Conservation (phyloP, 2,888 invertebrate species). For the Copidosoma aretas region DNA sequence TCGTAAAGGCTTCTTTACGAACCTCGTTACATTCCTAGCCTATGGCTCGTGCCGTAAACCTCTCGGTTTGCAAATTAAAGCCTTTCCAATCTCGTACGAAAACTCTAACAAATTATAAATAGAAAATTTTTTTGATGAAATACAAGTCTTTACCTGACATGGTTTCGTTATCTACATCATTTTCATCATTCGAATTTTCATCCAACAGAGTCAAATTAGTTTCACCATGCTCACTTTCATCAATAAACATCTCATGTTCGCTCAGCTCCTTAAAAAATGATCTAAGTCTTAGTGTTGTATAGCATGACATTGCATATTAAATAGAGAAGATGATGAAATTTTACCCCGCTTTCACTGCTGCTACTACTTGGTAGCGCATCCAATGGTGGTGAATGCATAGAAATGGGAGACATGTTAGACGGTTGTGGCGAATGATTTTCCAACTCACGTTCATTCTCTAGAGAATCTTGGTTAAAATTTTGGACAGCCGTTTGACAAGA, state of each 20-base stretch:
- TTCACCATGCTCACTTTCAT: conserved; percentile 65
- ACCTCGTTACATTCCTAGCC: too few relatives aligned
- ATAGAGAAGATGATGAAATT: not conserved
- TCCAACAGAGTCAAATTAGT: conserved; percentile 67
- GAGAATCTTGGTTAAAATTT: conserved; percentile 43
- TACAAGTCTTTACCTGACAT: conserved; percentile 70
- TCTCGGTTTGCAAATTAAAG: too few relatives aligned
- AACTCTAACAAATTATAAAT: not conserved
- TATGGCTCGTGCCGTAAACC: too few relatives aligned
- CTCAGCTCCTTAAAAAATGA: conserved; percentile 66
- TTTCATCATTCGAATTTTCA: conserved; percentile 80
- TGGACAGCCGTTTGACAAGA: conserved; percentile 25
- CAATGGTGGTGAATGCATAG: conserved; percentile 55
- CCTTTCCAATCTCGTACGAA: not conserved
- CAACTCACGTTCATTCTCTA: conserved; percentile 46
- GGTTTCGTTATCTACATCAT: conserved; percentile 85
- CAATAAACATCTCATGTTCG: conserved; percentile 71
- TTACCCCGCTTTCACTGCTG: conserved; percentile 62
- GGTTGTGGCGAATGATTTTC: conserved; percentile 46
- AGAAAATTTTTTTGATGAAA: not conserved
- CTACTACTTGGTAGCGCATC: conserved; percentile 57
- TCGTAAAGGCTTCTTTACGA: too few relatives aligned
- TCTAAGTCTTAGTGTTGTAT: conserved; percentile 24
- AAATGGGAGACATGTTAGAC: conserved; percentile 51
- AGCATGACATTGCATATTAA: conserved; percentile 9